phyloP scores from a whole-genome alignment of 2,113 vertebrate genomes.

The Microtus richardsoni region DNA sequence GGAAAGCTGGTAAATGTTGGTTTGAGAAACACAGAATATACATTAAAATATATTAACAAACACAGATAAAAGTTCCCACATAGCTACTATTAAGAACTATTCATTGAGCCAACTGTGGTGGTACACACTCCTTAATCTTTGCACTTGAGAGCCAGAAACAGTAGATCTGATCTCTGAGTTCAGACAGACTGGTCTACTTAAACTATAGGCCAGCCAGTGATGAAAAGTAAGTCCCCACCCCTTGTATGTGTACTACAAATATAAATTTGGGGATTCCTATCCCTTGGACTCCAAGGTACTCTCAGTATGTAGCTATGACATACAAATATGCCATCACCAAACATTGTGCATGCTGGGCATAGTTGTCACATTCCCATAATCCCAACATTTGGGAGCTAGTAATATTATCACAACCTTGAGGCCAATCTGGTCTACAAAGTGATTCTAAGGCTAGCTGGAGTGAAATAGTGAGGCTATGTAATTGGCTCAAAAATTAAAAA shows the following conservation, averaged over 20 bases:
- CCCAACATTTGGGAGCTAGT: not conserved
- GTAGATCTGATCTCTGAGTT: not conserved
- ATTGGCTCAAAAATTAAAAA: not conserved
- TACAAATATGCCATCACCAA: not conserved
- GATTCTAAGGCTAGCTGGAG: not conserved
- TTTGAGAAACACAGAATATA: conserved; percentile 29
- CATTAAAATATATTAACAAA: not conserved
- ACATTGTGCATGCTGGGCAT: not conserved
- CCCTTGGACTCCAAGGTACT: not conserved
- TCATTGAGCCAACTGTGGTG: not conserved
- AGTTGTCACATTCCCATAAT: not conserved
- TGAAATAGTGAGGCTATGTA: not conserved
- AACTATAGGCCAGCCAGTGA: not conserved
- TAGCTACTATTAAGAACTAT: conserved; percentile 20
- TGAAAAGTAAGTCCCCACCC: not conserved
- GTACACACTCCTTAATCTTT: not conserved
- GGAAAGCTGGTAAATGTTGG: not conserved
- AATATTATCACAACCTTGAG: not conserved
- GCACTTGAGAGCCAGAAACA: not conserved
- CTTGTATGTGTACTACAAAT: too few species aligned
- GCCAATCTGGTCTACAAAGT: not conserved
- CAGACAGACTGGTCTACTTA: not conserved
- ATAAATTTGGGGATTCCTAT: not conserved
- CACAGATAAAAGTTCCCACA: not conserved
- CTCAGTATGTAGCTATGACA: not conserved